Evolutionary conservation across 1,140 invertebrate genomes (phyloP), one percentile per base, ranked within the genome.

Genomic region (Odontomachus brunneus): DNA sequence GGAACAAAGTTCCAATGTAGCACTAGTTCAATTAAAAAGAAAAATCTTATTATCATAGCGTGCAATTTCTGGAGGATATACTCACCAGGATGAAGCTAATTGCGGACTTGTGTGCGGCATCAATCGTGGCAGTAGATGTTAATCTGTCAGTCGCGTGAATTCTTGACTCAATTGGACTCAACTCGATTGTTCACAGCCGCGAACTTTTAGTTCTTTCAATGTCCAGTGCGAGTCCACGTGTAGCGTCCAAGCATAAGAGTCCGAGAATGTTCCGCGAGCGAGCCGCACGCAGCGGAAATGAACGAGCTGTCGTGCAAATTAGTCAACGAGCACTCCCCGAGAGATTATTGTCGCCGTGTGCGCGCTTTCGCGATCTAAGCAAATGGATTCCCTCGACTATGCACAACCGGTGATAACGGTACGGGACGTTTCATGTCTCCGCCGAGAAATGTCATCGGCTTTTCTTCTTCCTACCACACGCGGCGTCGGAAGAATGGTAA

Each of bases 341-440:
- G 33, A 69, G 53, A 57, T 80, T 80, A 69, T 69, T 57, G 53
- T 48, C 63, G 51, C 51, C 33, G 78, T 85, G 76, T 67, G 78
- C 83, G 71, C 71, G 81, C 72, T 63, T 73, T 82, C 72, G 73
- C 82, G 80, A 83, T 83, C 66, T 73, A 51, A 67, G 66, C 67
- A 67, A 87, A 87, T 74, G 80, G 84, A 78, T n/a, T 38, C 72
- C 9, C 57, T 60, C 53, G 15, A 15, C 15, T 33, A 17, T 67
- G 38, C 33, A 38, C 29, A 53, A 26, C 51, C 33, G 44, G 38
- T 5, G n/a, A n/a, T 87, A 86, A 87, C 85, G 73, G 85, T 80
- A 73, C 19, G 3, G 49, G n/a, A 83, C 69, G 65, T 83, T 87
- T 86, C 85, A 62, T 73, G 63, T 76, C 63, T 65, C 66, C 84